Evolutionary conservation across 2,888 invertebrate species (phyloP), one percentile per base, ranked within the genome.

Genomic region (Balanococcus diminutus): DNA sequence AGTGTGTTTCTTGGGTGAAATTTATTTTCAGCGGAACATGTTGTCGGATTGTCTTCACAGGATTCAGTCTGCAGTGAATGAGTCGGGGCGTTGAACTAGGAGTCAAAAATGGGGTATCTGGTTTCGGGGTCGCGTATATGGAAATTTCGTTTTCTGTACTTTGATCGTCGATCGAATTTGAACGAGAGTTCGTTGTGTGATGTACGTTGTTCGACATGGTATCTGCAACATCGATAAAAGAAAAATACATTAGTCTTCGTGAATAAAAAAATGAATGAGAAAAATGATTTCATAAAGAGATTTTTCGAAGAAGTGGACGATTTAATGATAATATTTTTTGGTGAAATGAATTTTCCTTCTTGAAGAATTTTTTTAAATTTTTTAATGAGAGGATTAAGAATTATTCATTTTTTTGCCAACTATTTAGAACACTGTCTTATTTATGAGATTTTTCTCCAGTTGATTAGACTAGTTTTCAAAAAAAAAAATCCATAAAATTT

Each of bases 21-120:
- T 39, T 36, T 14, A 84, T 72, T 42, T 75, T 72, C 32, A 75
- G 22, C 0, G 84, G 84, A 0, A 84, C 75, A 46, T 84, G 84
- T 28, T 84, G 84, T 31, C 84, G 42, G 28, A 84, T 19, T 3
- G 72, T 72, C 31, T 39, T 84, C 72, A 84, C 84, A 6, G 84
- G 84, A 75, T 84, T 84, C 28, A 75, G n/a, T 36, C 84, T 67
- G 31, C 72, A 84, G 9, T 72, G 46, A 4, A 84, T 42, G 3
- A 67, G 84, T 46, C 75, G 19, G 28, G 84, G 84, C 8, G 84
- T 75, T 6, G 84, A 84, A 25, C 8, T 46, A 1, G 84, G 84
- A 11, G 84, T 84, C 8, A 25, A 16, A 31, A 22, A 84, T n/a
- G 72, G 84, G 11, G 75, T 75, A 25, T 84, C 75, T 42, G 39